Evolutionary conservation across 64 coral and sea anemone species (phyloP).

Genomic region (Montipora efflorescens): DNA sequence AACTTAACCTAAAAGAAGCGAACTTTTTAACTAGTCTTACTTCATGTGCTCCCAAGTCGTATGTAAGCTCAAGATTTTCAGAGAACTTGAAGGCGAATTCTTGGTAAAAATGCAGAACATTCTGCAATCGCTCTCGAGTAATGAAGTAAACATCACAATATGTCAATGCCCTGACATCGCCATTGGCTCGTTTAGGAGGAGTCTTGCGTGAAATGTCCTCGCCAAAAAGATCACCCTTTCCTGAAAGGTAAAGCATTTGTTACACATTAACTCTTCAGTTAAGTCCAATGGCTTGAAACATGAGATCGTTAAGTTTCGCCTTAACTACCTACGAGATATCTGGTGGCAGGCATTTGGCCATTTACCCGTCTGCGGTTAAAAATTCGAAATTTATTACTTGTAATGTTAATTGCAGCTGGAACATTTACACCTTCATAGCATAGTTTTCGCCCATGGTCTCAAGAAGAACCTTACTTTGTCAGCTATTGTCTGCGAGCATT

Average conservation of each 20-base stretch:
- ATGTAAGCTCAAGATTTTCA: conserved; percentile 87
- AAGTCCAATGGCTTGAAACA: not conserved
- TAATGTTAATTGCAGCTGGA: too few relatives aligned
- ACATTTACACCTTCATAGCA: too few relatives aligned
- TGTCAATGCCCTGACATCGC: conserved; percentile 90
- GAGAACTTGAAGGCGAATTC: conserved; percentile 88
- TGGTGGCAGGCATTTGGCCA: too few relatives aligned
- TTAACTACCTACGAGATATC: too few relatives aligned
- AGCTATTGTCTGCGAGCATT: too few relatives aligned
- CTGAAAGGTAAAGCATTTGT: conserved; percentile 24
- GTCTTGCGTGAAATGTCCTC: conserved; percentile 90
- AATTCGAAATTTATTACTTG: too few relatives aligned
- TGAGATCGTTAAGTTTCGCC: too few relatives aligned
- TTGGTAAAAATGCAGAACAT: conserved; percentile 86
- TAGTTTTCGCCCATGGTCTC: too few relatives aligned
- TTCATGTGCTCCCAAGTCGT: conserved; percentile 90
- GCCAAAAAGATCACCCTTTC: conserved; percentile 93
- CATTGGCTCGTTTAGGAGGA: conserved; percentile 83
- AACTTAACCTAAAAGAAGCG: not conserved
- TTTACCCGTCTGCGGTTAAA: too few relatives aligned
- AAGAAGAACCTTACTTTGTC: too few relatives aligned
- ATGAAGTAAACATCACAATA: conserved; percentile 94
- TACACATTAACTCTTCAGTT: not conserved
- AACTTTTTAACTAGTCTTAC: conserved; percentile 21
- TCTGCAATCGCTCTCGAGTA: conserved; percentile 89